Conservation (phyloP, 2,797 vertebrate species). For the Peromyscus attwateri region DNA sequence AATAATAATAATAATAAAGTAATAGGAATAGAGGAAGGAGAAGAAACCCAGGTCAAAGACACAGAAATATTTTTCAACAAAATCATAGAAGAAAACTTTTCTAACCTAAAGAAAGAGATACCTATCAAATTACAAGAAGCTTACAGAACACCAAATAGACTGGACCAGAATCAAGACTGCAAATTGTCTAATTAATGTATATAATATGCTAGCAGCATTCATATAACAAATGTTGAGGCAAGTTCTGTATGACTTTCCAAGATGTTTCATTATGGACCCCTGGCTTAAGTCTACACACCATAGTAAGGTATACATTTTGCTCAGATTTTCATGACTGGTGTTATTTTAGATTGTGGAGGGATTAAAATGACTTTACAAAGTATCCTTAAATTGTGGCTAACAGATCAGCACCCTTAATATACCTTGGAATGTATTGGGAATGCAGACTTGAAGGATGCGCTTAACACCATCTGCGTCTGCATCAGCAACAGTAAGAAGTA, state of each 20-base stretch:
- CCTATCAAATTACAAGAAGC: neutral
- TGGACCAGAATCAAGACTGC: neutral
- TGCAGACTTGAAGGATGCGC: neutral
- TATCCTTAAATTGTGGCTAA: neutral
- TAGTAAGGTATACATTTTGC: neutral
- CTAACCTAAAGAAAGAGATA: neutral
- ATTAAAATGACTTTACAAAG: neutral
- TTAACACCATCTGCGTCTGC: neutral
- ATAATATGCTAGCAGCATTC: neutral
- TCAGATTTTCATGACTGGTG: neutral
- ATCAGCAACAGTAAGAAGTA: neutral
- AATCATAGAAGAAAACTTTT: neutral
- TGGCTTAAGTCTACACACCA: neutral
- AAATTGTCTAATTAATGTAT: neutral
- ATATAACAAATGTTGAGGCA: neutral
- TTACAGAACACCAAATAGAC: neutral
- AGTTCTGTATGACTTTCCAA: slow-evolving; percentile 8
- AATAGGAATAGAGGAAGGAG: neutral
- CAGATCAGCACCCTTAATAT: neutral
- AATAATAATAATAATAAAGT: neutral
- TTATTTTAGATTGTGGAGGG: neutral
- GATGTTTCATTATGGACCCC: neutral
- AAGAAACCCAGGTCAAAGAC: neutral
- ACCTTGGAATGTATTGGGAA: neutral
- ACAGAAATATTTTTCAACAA: neutral